Percentiles rank a stretch among this genome's conserved stretches.
phyloP scores from a whole-genome alignment of 2,113 vertebrate species.

The Porphyrio hochstetteri region DNA sequence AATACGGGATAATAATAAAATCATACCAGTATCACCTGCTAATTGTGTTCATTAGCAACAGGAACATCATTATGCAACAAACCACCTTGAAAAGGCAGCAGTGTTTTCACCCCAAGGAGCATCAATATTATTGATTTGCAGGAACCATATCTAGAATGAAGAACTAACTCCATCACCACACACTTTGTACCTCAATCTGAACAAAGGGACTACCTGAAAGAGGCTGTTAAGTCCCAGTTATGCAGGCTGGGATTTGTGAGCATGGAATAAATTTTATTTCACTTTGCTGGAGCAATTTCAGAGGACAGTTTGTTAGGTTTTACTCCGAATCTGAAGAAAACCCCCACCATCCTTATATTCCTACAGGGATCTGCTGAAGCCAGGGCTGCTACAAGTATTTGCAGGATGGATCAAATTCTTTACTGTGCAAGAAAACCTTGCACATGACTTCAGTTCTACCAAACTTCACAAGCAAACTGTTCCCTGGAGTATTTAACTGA shows the following conservation, averaged over 20 bases:
- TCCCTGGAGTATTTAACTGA: neutral
- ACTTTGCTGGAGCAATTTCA: neutral
- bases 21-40: neutral
- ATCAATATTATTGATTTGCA: neutral
- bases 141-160: neutral
- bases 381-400: neutral
- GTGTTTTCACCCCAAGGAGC: neutral
- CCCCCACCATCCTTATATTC: neutral
- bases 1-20: neutral
- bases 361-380: neutral
- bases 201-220: neutral
- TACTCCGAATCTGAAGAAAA: neutral
- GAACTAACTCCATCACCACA: neutral
- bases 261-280: neutral
- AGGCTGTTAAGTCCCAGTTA: neutral
- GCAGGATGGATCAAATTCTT: neutral
- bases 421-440: neutral
- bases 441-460: neutral
- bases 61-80: neutral
- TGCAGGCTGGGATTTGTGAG: neutral
- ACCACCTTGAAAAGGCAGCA: neutral
- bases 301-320: neutral
- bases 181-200: neutral
- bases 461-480: neutral
- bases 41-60: neutral